Base-by-base conservation (phyloP, 1,140 invertebrate genomes). In the Dinothrombium tinctorium region DNA sequence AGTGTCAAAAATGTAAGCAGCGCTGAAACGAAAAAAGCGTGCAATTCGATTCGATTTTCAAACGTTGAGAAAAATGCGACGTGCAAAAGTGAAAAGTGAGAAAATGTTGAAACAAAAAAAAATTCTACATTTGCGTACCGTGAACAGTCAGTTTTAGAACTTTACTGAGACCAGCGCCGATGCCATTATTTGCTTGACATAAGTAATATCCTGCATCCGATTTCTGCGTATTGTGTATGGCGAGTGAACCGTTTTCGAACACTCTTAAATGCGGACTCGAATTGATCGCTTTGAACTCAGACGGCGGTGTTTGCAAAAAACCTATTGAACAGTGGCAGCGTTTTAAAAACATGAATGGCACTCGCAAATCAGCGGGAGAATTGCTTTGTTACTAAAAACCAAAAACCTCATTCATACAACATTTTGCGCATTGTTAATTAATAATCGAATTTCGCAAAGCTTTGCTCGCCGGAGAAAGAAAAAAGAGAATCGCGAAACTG, bases 101-200 rank as follows among this genome's bases (percentile, higher is more conserved):
- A 14, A 35, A 20, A 24, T 9, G 25, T 9, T 32, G n/a, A 33
- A 15, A 7, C 4, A 25, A 39, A 24, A 28, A 25, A 28, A 25
- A 28, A 12, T 26, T 8, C 3, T 24, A 32, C 12, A 12, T 2
- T 4, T 43, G 49, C 58, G 56, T 57, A 69, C 66, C 62, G 45
- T 67, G 60, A 6, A 70, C 65, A 9, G 54, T 57, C 7, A 70
- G 53, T 33, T 54, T 54, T 12, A 68, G 55, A 14, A 67, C 58
- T 54, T 67, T 67, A 48, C 66, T 67, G 7, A 95, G 65, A 52
- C 82, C 84, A 47, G 81, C 79, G 39, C 86, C 86, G 54, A 94
- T 87, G 14, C 24, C 81, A 59, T 95, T 95, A 21, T 81, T 80
- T 32, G 86, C 83, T 62, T 92, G 83, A 56, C 87, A 95, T 14